Percentiles rank a stretch among this genome's conserved stretches.
Conservation (phyloP, 2,797 vertebrate genomes). For the Pipistrellus pipistrellus region DNA sequence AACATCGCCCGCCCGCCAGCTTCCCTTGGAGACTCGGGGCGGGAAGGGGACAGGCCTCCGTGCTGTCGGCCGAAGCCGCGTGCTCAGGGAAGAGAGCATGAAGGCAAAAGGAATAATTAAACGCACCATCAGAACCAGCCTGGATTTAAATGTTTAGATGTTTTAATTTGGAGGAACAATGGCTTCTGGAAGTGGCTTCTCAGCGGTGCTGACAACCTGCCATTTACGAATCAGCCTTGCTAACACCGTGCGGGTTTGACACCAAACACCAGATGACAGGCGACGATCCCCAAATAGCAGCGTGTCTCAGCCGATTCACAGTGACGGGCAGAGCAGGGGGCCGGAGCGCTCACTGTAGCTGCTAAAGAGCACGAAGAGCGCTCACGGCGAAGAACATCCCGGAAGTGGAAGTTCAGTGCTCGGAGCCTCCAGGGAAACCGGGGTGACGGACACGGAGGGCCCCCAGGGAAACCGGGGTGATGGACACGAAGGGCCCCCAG, state of each 20-base stretch:
- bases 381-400: fast-evolving
- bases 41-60: slow-evolving; percentile 70
- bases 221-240: slow-evolving; percentile 82
- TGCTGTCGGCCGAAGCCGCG: slow-evolving; percentile 84
- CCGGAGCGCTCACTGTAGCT: slow-evolving; percentile 30
- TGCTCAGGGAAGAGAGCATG: slow-evolving; percentile 82
- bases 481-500: neutral
- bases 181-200: slow-evolving; percentile 84
- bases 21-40: slow-evolving; percentile 1
- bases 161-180: slow-evolving; percentile 90
- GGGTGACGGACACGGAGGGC: too few species aligned
- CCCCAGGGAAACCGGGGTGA: too few species aligned
- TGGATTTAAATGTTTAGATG: slow-evolving; percentile 89
- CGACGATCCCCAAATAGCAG: slow-evolving; percentile 78
- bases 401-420: fast-evolving
- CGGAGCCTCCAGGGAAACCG: too few species aligned
- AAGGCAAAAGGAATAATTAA: slow-evolving; percentile 89
- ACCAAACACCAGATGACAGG: slow-evolving; percentile 78
- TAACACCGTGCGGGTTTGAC: slow-evolving; percentile 78
- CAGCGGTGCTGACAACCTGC: slow-evolving; percentile 85
- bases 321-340: slow-evolving; percentile 18
- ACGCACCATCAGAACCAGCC: slow-evolving; percentile 85
- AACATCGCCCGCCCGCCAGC: slow-evolving; percentile 77
- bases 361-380: neutral
- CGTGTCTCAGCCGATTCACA: slow-evolving; percentile 13